These are phyloP conservation scores for Hydropsyche betteni DNA, from an alignment of 2,888 invertebrate species.

Conservation along the genomic window DNA sequence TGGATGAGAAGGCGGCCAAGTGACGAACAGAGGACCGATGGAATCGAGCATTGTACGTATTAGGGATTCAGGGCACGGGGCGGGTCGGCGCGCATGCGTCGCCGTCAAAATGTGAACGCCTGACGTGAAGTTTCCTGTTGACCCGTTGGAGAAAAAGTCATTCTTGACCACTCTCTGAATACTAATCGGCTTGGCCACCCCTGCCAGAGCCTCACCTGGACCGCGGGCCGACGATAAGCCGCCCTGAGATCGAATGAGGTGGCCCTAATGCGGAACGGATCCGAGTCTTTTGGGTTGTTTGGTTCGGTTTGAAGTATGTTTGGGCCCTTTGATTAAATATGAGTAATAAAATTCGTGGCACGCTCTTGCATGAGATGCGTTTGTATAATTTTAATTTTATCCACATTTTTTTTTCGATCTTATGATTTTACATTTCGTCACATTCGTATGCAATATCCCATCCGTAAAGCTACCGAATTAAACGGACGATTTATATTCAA, in stretches of 20 bases:
- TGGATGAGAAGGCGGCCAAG: background rate
- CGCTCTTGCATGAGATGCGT: background rate
- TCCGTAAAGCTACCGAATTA: conserved; percentile 47
- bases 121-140: conserved; percentile 50
- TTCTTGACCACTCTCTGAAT: conserved; percentile 23
- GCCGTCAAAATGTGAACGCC: conserved; percentile 39
- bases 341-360: no score
- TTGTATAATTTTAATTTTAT: background rate
- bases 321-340: no score
- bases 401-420: conserved; percentile 1
- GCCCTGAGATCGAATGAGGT: no score
- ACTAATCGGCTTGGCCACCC: conserved; percentile 34
- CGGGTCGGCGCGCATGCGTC: conserved; percentile 30
- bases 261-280: no score
- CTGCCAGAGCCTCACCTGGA: conserved; percentile 29
- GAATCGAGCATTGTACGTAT: conserved; percentile 8
- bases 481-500: conserved; percentile 47
- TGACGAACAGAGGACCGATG: background rate
- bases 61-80: conserved; percentile 38
- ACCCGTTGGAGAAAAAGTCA: conserved; percentile 41
- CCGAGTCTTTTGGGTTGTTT: no score
- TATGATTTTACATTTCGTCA: conserved; percentile 15
- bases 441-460: conserved; percentile 36
- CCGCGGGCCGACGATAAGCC: background rate
- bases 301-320: no score